Evolutionary conservation across 1,140 invertebrate genomes (phyloP).

Genomic region (Zaprionus ghesquierei): DNA sequence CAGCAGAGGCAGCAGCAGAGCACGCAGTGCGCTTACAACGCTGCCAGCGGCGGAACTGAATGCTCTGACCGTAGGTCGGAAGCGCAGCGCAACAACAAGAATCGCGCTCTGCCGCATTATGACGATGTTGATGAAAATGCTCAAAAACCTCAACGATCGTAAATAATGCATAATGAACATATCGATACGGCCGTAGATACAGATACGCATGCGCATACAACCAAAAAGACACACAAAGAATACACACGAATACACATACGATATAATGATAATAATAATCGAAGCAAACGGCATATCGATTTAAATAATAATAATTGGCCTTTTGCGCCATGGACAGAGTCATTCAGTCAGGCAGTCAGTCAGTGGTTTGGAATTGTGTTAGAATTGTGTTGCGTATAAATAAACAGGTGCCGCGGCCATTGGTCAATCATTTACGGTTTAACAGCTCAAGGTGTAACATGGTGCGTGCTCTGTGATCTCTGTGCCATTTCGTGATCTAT

Average conservation of each 20-base stretch:
- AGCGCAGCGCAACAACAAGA: constrained; percentile 27
- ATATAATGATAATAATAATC: constrained; percentile 39
- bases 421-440: constrained; percentile 67
- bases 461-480: constrained; percentile 43
- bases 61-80: constrained; percentile 22
- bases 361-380: constrained; percentile 42
- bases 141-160: constrained; percentile 23
- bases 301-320: constrained; percentile 81
- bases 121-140: constrained; percentile 63
- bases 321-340: constrained; percentile 66
- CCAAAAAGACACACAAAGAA: constrained; percentile 46
- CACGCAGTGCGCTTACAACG: constrained; percentile 61
- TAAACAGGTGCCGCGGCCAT: constrained; percentile 52
- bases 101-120: constrained; percentile 46
- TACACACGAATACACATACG: constrained; percentile 24
- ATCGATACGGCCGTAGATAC: constrained; percentile 29
- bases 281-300: constrained; percentile 62
- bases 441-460: constrained; percentile 74
- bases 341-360: background rate
- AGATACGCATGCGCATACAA: constrained; percentile 21
- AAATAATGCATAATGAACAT: constrained; percentile 64
- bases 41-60: constrained; percentile 57
- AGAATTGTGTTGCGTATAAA: constrained; percentile 77
- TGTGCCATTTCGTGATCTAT: background rate
- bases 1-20: background rate